Evolutionary conservation across 1,140 invertebrate genomes (phyloP), one percentile per base, ranked within the genome.

Genomic region (Microplitis mediator): DNA sequence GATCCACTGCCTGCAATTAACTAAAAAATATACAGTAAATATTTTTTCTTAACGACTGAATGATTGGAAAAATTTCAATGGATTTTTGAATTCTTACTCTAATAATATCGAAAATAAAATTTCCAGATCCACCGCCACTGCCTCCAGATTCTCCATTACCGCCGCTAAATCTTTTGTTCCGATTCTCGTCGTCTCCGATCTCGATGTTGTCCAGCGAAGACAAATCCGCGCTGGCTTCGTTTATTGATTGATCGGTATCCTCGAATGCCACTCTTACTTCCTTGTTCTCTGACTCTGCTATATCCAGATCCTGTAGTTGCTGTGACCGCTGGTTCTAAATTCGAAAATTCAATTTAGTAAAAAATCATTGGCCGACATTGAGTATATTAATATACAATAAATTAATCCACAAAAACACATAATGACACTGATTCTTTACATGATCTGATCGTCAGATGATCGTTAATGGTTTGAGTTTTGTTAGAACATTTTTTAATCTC

Each of bases 21-120:
- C 94, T 95, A 88, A 85, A 77, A 66, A 71, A n/a, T 31, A 31
- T 23, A 34, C 23, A 31, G 4, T 34, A 8, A 13, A 32, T 13
- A 31, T 35, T 11, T 32, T 32, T 23, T 60, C 32, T 23, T 23
- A 2, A 23, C 23, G 23, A 23, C 23, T 23, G 23, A 23, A 23
- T 23, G 23, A 23, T 23, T 23, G 23, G 23, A 23, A 23, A 23
- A 23, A 23, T 23, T 23, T 23, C 23, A 23, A 23, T 23, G 23
- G 2, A 23, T 23, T 23, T 23, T 23, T 2, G 0, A 1, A 23
- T 58, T 88, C 92, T 93, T 88, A 95, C 94, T 89, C 94, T 90
- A 81, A 95, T 93, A 77, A 95, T 92, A 84, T 95, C 94, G 86
- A 95, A 95, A 68, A 95, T 87, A 88, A 95, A 94, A 86, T 95